Conservation (phyloP, 2,888 invertebrate species). For the Leuctra nigra region DNA sequence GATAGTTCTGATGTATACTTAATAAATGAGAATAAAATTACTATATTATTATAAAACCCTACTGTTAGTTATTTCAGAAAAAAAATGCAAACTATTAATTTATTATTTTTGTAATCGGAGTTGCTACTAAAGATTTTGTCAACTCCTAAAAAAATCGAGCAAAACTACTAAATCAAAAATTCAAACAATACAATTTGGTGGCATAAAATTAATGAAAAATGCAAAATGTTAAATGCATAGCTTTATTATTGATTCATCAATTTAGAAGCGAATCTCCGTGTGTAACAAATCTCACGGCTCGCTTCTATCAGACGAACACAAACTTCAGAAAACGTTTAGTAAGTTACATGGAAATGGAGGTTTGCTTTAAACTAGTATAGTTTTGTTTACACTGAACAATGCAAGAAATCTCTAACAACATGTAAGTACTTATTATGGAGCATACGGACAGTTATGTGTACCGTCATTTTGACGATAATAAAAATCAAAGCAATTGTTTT, state of each 20-base stretch:
- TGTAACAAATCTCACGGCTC: slow-evolving; percentile 25
- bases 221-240: slow-evolving; percentile 60
- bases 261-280: slow-evolving; percentile 46
- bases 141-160: too few species aligned
- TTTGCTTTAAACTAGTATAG: slow-evolving; percentile 24
- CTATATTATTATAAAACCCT: too few species aligned
- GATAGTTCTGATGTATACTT: too few species aligned
- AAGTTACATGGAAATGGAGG: slow-evolving; percentile 27
- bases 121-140: too few species aligned
- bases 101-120: too few species aligned
- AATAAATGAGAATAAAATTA: too few species aligned
- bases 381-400: slow-evolving; percentile 27
- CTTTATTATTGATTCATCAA: slow-evolving; percentile 64
- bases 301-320: slow-evolving; percentile 28
- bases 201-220: too few species aligned
- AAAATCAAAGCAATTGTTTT: slow-evolving; percentile 20
- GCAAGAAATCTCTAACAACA: slow-evolving; percentile 27
- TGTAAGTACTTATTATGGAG: slow-evolving; percentile 21
- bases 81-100: too few species aligned
- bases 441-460: slow-evolving; percentile 14
- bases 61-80: too few species aligned
- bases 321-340: slow-evolving; percentile 27
- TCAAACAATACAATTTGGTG: too few species aligned
- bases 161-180: too few species aligned
- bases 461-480: slow-evolving; percentile 24